These are phyloP conservation scores for Astropecten irregularis DNA, from an alignment of 53 echinoderm and acorn worm species.

Conservation along the genomic window DNA sequence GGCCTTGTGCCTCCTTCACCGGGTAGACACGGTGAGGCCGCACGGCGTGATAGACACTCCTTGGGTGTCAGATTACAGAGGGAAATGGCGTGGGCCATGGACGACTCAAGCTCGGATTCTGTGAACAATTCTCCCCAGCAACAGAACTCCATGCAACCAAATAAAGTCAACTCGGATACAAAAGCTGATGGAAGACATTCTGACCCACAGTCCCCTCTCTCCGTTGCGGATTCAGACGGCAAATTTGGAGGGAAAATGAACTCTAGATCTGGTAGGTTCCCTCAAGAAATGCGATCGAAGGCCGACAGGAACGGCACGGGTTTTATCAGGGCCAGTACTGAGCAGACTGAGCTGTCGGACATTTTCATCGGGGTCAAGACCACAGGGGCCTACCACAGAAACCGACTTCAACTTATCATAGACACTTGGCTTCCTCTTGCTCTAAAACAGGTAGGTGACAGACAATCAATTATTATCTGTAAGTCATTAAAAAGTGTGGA, in stretches of 20 bases:
- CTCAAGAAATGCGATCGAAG: neutral
- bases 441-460: constrained; percentile 47
- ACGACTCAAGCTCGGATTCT: neutral
- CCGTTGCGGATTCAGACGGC: too few species aligned
- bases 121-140: neutral
- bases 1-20: neutral
- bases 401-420: constrained; percentile 27
- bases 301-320: neutral
- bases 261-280: too few species aligned
- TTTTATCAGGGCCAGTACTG: neutral
- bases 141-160: neutral
- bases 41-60: neutral
- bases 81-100: constrained; percentile 43
- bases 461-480: too few species aligned
- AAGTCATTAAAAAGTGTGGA: too few species aligned
- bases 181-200: neutral
- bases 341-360: constrained; percentile 24
- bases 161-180: neutral
- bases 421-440: constrained; percentile 54
- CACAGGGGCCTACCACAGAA: constrained; percentile 38
- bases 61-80: constrained; percentile 34
- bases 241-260: too few species aligned
- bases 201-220: too few species aligned
- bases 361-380: constrained; percentile 65
- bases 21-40: too few species aligned